A percentile compares a stretch with the other conserved stretches of the same genome.
These are phyloP conservation scores for Ectropis grisescens DNA, from an alignment of 1,140 invertebrate genomes.

Conservation along the genomic window DNA sequence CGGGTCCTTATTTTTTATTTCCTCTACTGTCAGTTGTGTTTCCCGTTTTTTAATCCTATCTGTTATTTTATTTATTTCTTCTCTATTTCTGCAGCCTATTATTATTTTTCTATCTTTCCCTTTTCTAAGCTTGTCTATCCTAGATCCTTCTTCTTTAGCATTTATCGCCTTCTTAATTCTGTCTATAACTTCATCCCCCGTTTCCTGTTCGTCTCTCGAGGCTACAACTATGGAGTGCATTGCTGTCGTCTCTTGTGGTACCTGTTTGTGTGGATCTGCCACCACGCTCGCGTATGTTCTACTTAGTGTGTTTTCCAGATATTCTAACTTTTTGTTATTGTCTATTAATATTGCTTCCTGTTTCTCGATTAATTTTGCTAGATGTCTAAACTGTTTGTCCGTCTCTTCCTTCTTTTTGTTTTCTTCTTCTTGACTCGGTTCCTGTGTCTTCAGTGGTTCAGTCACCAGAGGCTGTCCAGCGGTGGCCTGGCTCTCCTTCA, in stretches of 20 bases:
- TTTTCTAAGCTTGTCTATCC: slow-evolving; percentile 8
- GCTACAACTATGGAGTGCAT: slow-evolving; percentile 4
- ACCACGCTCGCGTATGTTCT: slow-evolving; percentile 5
- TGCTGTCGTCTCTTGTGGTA: background rate
- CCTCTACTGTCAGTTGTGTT: background rate
- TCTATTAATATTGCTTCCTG: no score
- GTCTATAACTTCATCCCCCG: slow-evolving; percentile 5
- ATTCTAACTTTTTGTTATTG: no score
- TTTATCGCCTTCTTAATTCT: slow-evolving; percentile 6
- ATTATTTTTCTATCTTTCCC: slow-evolving; percentile 12
- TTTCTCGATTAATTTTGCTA: no score
- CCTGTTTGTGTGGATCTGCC: background rate
- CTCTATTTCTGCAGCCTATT: slow-evolving; percentile 5
- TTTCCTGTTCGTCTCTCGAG: slow-evolving; percentile 1
- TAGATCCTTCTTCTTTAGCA: slow-evolving; percentile 2
- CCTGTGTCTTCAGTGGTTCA: no score
- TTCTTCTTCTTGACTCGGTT: no score
- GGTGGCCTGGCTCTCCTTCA: no score
- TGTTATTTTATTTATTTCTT: slow-evolving; percentile 3
- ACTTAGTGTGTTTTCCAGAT: no score
- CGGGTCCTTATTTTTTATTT: slow-evolving; percentile 11
- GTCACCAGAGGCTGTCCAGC: no score
- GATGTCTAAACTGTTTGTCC: no score
- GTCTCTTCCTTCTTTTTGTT: no score
- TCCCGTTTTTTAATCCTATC: background rate